phyloP scores from a whole-genome alignment of 2,797 vertebrate species.

The Brachyalestes nurse region DNA sequence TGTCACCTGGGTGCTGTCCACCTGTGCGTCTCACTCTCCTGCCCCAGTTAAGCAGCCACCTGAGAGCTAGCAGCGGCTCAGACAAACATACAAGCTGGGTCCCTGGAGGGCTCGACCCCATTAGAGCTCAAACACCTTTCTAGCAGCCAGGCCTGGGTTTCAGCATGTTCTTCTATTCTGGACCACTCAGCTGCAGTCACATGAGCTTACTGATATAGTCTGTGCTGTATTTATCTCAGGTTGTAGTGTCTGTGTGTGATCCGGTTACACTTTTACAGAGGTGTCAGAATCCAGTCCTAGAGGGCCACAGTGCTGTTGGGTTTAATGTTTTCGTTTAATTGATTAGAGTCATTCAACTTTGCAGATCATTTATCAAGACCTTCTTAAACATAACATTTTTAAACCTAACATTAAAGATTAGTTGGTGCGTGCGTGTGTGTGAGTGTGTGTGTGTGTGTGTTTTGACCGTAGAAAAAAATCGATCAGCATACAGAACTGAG shows the following conservation, averaged over 20 bases:
- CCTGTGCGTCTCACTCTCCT: constrained; percentile 19
- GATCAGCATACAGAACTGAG: not conserved
- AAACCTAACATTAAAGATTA: not conserved
- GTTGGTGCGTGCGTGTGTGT: too few relatives aligned
- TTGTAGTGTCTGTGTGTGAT: constrained; percentile 22
- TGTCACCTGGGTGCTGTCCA: constrained; percentile 22
- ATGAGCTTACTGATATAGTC: constrained; percentile 34
- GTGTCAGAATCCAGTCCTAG: not conserved
- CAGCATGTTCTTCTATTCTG: constrained; percentile 16
- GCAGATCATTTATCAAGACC: not conserved
- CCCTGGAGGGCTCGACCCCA: constrained; percentile 38
- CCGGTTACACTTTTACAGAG: not conserved
- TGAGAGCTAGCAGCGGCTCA: constrained; percentile 23
- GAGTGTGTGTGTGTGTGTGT: not conserved
- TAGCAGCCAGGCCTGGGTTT: constrained; percentile 24
- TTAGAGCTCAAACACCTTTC: constrained; percentile 33
- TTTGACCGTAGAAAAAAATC: not conserved
- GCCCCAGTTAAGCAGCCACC: constrained; percentile 50
- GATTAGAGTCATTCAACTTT: not conserved
- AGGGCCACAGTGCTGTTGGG: not conserved
- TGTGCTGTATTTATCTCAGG: constrained; percentile 28
- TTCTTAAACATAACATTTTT: not conserved
- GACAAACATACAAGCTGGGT: constrained; percentile 22
- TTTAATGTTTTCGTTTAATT: not conserved
- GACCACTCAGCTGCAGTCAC: constrained; percentile 12